phyloP scores from a whole-genome alignment of 2,113 vertebrate genomes.

The Rhynchomys soricoides region DNA sequence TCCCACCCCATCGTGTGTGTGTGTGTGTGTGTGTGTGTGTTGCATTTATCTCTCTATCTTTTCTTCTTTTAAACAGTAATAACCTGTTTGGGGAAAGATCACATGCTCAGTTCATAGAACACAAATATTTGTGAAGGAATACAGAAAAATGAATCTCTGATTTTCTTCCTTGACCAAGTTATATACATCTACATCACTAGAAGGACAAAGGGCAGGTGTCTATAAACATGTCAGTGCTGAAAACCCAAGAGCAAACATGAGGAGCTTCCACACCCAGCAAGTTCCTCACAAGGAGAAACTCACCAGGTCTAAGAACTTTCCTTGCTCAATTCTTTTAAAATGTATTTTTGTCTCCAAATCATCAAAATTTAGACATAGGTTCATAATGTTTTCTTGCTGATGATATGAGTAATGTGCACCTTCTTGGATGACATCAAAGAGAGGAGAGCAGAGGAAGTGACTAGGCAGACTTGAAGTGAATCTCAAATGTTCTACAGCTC shows the following conservation, averaged over 20 bases:
- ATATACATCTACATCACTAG: background rate
- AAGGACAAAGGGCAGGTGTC: background rate
- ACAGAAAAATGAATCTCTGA: background rate
- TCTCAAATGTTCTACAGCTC: background rate
- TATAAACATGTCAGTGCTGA: background rate
- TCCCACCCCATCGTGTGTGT: background rate
- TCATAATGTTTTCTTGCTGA: background rate
- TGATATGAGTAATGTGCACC: background rate
- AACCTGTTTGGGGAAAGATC: background rate
- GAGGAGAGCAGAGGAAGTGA: background rate
- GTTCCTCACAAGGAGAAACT: constrained; percentile 30
- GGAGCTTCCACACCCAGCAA: background rate
- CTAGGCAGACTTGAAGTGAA: background rate
- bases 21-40: too few relatives aligned
- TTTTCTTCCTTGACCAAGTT: background rate
- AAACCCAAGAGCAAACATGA: background rate
- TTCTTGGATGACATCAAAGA: background rate
- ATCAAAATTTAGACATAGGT: constrained; percentile 9
- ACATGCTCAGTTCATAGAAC: background rate
- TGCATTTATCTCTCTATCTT: too few relatives aligned
- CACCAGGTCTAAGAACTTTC: background rate
- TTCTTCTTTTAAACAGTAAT: background rate
- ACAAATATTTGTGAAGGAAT: background rate
- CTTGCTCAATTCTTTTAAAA: constrained; percentile 18
- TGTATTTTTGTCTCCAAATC: constrained; percentile 30